Evolutionary conservation across 2,888 invertebrate species (phyloP).

Genomic region (Petrolisthes manimaculis): DNA sequence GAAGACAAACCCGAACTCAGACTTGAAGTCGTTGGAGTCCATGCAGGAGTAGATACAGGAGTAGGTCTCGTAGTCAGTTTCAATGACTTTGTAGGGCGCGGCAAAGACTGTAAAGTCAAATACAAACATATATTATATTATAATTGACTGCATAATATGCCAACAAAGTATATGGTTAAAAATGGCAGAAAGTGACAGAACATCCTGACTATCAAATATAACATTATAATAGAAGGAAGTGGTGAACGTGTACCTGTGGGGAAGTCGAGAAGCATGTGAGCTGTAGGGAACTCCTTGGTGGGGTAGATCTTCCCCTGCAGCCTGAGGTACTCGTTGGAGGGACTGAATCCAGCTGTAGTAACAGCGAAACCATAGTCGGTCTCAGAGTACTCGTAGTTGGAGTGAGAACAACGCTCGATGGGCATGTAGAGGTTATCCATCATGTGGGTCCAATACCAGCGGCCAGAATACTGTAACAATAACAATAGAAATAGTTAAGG

Average conservation of each 20-base stretch:
- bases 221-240: not conserved
- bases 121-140: not conserved
- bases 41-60: constrained; percentile 50
- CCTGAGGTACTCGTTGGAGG: constrained; percentile 9
- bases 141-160: no score
- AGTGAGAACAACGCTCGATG: not conserved
- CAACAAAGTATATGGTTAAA: no score
- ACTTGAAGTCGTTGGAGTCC: constrained; percentile 35
- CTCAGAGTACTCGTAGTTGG: not conserved
- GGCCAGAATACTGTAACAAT: not conserved
- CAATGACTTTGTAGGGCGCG: constrained; percentile 35
- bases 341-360: constrained; percentile 40
- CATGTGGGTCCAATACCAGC: constrained; percentile 8
- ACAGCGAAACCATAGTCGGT: constrained; percentile 12
- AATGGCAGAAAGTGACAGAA: no score
- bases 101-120: constrained; percentile 25
- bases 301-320: constrained; percentile 35
- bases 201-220: not conserved
- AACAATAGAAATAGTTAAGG: not conserved
- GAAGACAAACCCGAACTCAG: constrained; percentile 47
- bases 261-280: constrained; percentile 43
- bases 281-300: constrained; percentile 32
- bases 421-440: not conserved
- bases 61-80: constrained; percentile 45
- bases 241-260: constrained; percentile 22